phyloP scores from a whole-genome alignment of 2,888 invertebrate genomes.

The Ophion costatus region DNA sequence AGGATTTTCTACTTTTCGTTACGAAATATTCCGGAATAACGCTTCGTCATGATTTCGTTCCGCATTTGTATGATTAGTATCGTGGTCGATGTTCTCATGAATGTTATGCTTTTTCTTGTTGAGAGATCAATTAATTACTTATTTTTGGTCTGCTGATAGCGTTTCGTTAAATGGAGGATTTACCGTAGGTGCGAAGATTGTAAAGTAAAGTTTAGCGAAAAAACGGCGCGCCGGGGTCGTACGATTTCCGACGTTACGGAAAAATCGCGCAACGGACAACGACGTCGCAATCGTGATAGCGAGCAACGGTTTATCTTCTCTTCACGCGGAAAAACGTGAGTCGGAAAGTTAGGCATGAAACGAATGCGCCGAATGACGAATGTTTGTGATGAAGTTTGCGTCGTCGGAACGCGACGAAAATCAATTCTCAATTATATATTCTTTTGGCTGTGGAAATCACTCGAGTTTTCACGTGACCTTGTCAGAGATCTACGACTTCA shows the following conservation, averaged over 20 bases:
- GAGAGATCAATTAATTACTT: background rate
- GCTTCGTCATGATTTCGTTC: background rate
- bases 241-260: constrained; percentile 74
- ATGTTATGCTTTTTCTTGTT: background rate
- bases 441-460: too few species aligned
- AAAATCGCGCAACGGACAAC: constrained; percentile 71
- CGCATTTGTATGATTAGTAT: constrained; percentile 1
- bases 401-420: too few species aligned
- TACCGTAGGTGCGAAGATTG: constrained; percentile 76
- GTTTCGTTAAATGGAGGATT: constrained; percentile 11
- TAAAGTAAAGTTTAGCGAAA: constrained; percentile 75
- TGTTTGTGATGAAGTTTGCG: background rate
- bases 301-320: constrained; percentile 72
- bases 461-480: too few species aligned
- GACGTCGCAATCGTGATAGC: constrained; percentile 13
- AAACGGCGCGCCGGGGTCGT: constrained; percentile 72
- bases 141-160: background rate
- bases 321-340: constrained; percentile 75
- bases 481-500: too few species aligned
- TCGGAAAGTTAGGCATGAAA: constrained; percentile 13
- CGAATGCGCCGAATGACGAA: background rate
- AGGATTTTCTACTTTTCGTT: constrained; percentile 46
- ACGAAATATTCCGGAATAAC: background rate
- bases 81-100: background rate
- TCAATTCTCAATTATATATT: too few species aligned